Conservation (phyloP, 2,797 vertebrate genomes). For the Holocentrus rufus region DNA sequence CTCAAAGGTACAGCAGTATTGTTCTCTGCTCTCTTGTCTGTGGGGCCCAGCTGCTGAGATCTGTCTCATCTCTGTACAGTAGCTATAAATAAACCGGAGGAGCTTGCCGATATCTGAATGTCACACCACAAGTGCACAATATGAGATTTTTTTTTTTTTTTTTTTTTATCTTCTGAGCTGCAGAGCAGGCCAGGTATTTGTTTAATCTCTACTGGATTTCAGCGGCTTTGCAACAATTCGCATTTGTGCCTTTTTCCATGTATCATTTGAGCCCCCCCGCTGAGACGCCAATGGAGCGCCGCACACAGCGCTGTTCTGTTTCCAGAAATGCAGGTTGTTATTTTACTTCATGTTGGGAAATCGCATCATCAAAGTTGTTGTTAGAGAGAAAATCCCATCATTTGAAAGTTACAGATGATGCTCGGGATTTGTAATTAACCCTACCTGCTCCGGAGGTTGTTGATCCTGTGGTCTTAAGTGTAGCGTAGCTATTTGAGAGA, state of each 20-base stretch:
- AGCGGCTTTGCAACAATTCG: slow-evolving; percentile 22
- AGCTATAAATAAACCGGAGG: slow-evolving; percentile 53
- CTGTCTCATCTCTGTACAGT: slow-evolving; percentile 29
- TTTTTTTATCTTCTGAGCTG: slow-evolving; percentile 36
- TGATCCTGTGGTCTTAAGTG: too few relatives aligned
- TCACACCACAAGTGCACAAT: slow-evolving; percentile 36
- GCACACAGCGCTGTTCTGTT: slow-evolving; percentile 5
- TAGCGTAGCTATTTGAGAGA: too few relatives aligned
- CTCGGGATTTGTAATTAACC: too few relatives aligned
- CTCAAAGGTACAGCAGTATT: slow-evolving; percentile 17
- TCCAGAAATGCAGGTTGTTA: slow-evolving; percentile 21
- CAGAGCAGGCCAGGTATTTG: slow-evolving; percentile 34
- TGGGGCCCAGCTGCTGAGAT: slow-evolving; percentile 21
- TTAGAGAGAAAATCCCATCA: background rate
- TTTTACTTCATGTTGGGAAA: slow-evolving; percentile 8
- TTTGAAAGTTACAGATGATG: background rate
- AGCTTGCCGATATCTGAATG: slow-evolving; percentile 39
- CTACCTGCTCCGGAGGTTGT: too few relatives aligned
- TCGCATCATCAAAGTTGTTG: background rate
- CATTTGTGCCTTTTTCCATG: slow-evolving; percentile 11
- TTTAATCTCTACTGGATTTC: slow-evolving; percentile 50
- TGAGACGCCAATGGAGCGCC: background rate
- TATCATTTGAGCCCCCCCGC: slow-evolving; percentile 17
- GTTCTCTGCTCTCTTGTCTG: slow-evolving; percentile 7
- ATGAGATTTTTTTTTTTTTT: slow-evolving; percentile 36